Evolutionary conservation across 2,797 vertebrate species (phyloP).

Genomic region (Leuciscus waleckii): DNA sequence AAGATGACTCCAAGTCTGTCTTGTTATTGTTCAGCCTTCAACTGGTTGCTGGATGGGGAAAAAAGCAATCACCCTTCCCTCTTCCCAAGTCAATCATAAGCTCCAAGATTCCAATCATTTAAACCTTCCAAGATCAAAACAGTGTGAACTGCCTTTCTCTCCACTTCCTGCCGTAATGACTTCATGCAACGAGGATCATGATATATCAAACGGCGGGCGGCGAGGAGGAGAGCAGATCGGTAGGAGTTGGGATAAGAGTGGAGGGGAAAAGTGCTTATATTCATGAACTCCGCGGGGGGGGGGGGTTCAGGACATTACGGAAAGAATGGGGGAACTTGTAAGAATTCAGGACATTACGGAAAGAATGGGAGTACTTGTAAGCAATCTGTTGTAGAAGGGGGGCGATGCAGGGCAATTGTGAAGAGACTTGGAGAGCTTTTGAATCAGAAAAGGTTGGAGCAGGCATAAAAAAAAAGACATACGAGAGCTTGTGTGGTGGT

Average conservation of each 20-base stretch:
- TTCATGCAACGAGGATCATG: constrained; percentile 63
- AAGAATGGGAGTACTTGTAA: constrained; percentile 37
- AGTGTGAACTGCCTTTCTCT: constrained; percentile 46
- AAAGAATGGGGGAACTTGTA: constrained; percentile 35
- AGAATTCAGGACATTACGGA: constrained; percentile 37
- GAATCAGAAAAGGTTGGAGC: constrained; percentile 17
- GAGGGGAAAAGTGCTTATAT: constrained; percentile 54
- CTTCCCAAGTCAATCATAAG: constrained; percentile 65
- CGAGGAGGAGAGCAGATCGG: constrained; percentile 44
- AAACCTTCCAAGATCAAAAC: constrained; percentile 59
- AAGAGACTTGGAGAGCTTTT: constrained; percentile 37
- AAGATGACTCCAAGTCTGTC: constrained; percentile 53
- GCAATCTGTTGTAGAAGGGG: constrained; percentile 23
- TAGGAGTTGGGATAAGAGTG: constrained; percentile 52
- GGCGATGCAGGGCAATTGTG: neutral
- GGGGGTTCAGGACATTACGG: constrained; percentile 33
- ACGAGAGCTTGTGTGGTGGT: neutral
- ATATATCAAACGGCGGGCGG: constrained; percentile 56
- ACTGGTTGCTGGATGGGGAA: constrained; percentile 50
- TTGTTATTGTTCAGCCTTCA: constrained; percentile 66
- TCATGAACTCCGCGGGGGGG: constrained; percentile 26
- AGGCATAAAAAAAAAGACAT: neutral
- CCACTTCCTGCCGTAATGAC: constrained; percentile 57
- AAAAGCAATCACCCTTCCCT: constrained; percentile 73
- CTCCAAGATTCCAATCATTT: constrained; percentile 65